phyloP scores from a whole-genome alignment of 2,113 vertebrate genomes.

The Labeo catla region DNA sequence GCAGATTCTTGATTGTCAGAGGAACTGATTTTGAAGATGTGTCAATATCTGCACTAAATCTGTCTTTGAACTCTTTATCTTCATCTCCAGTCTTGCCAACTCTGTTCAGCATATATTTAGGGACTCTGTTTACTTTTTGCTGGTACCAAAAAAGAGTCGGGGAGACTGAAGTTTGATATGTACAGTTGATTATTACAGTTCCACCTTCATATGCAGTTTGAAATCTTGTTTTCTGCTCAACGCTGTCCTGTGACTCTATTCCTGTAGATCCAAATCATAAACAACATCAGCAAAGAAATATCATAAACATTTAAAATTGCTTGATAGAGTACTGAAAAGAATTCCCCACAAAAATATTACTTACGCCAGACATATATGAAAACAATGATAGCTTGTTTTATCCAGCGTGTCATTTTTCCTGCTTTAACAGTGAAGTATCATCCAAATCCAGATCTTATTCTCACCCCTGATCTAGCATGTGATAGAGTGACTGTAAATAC shows the following conservation, averaged over 20 bases:
- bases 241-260: background rate
- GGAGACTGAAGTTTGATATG: background rate
- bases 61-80: background rate
- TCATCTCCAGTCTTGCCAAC: background rate
- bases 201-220: background rate
- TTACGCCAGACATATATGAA: background rate
- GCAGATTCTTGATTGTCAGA: background rate
- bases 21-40: background rate
- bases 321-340: background rate
- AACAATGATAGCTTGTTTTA: background rate
- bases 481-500: background rate
- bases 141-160: slow-evolving; percentile 14
- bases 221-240: background rate
- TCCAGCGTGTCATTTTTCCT: background rate
- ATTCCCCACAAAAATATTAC: background rate
- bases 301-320: background rate
- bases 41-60: background rate
- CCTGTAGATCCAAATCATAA: no score
- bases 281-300: background rate
- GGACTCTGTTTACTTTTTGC: background rate
- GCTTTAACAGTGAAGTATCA: no score
- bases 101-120: background rate
- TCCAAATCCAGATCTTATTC: background rate
- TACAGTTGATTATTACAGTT: background rate
- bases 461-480: background rate